Evolutionary conservation across 2,888 invertebrate species (phyloP), one percentile per base, ranked within the genome.

Genomic region (Silvanus unidentatus): DNA sequence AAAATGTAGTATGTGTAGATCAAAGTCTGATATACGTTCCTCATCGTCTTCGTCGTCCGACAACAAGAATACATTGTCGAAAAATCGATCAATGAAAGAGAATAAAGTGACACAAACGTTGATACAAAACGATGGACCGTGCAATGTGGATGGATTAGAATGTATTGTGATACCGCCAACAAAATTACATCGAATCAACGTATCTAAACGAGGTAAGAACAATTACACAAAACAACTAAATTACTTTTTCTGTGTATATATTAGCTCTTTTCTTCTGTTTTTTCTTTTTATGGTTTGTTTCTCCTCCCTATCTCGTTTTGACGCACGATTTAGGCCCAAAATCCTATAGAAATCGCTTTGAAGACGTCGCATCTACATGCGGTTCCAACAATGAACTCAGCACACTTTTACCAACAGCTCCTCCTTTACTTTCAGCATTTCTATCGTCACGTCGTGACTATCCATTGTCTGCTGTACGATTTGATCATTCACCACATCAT

Each of bases 331-430:
- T 22, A 22, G 22, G 8, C 22, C 22, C 3, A 22, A 22, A 22
- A 22, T 5, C 22, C n/a, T n/a, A n/a, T 66, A 51, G 58, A 56
- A 49, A 58, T 38, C 76, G 76, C 29, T 66, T 59, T 34, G 68
- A 66, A 29, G 68, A 66, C 16, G 71, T 73, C 69, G 68, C 69
- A 9, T 73, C 73, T 2, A 68, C 80, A 63, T 77, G 81, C 71
- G 70, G 82, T 69, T 72, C 84, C 60, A 78, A 83, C 73, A 66
- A 80, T 73, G 70, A 85, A 75, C 49, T 79, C 47, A 84, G 82
- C 61, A 82, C 82, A 1, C 69, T 85, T 16, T 70, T 85, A 39
- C 79, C 77, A 15, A 78, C 64, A 2, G 50, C 54, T 8, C 40
- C 45, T 1, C 65, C 69, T 8, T 68, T 84, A 37, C 61, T 84